Base-by-base conservation (phyloP, 2,888 invertebrate genomes). In the Gandaritis pyraliata region DNA sequence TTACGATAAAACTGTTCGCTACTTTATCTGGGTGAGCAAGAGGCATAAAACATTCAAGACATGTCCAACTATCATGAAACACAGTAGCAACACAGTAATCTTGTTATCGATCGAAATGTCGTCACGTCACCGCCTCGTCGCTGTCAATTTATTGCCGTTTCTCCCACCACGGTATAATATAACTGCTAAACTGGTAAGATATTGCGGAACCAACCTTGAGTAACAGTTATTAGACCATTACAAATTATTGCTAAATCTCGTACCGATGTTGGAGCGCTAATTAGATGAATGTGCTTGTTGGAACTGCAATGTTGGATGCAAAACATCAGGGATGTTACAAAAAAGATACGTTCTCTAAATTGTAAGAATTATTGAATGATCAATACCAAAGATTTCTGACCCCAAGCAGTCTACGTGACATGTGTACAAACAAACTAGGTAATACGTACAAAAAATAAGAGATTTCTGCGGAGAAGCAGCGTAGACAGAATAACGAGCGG, bases 51-150 rank as follows among this genome's bases (percentile, higher is more conserved):
- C 10, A 33, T 7, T 10, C 5, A 33, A 8, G 33, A 52, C 33
- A 60, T 39, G 46, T 43, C 38, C 33, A 33, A 33, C 10, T 1
- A 46, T 29, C 49, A 53, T 58, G 50, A 36, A 55, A 56, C 61
- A 57, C 58, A 51, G 36, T 66, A 23, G 23, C 6, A 23, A 23
- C 23, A 23, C 23, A 64, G 70, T 77, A 76, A 82, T 79, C 78
- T 77, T 69, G 74, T 81, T 80, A 82, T 77, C 73, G 70, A 69
- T 61, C 65, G 72, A 72, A 67, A 74, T 77, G 77, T 80, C 76
- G 75, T 71, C 77, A 76, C 74, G 68, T 69, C 65, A 70, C 68
- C 66, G 66, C 69, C 66, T 62, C 65, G 55, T 64, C 70, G 61
- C 62, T 65, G 67, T 61, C 73, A 74, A 73, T 81, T 80, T 77